phyloP scores from a whole-genome alignment of 2,797 vertebrate genomes.

The Hipposideros larvatus region DNA sequence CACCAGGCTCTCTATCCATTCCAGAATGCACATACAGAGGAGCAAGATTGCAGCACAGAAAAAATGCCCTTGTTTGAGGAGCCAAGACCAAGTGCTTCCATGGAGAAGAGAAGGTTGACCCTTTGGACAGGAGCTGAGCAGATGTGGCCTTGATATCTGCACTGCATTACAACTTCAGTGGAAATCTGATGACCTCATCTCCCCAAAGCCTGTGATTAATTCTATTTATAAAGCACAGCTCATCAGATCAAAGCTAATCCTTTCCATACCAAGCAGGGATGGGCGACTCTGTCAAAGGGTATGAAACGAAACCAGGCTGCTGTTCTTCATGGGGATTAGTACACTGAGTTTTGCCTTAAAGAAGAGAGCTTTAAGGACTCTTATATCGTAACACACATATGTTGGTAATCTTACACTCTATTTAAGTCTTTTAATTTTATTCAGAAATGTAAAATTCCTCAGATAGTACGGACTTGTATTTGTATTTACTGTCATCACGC shows the following conservation, averaged over 20 bases:
- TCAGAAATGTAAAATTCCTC: slow-evolving; percentile 36
- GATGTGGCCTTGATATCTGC: slow-evolving; percentile 54
- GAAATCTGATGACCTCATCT: slow-evolving; percentile 59
- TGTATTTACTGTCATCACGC: not conserved
- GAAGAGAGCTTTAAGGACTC: slow-evolving; percentile 56
- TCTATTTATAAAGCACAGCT: slow-evolving; percentile 59
- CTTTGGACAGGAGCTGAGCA: slow-evolving; percentile 51
- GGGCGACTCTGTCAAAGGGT: slow-evolving; percentile 59
- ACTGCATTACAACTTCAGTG: not conserved
- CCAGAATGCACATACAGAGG: not conserved
- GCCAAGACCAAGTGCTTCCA: slow-evolving; percentile 49
- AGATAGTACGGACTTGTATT: slow-evolving; percentile 17
- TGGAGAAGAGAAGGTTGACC: not conserved
- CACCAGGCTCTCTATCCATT: not conserved
- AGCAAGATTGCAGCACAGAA: not conserved
- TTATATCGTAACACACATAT: not conserved
- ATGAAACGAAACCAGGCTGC: slow-evolving; percentile 55
- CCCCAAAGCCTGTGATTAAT: slow-evolving; percentile 46
- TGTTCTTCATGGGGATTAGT: slow-evolving; percentile 61
- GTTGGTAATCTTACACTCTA: not conserved
- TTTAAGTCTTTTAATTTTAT: slow-evolving; percentile 42
- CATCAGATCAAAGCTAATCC: slow-evolving; percentile 77
- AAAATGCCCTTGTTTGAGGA: not conserved
- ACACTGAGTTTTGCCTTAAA: slow-evolving; percentile 47
- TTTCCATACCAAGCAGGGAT: slow-evolving; percentile 43